Base-by-base conservation (phyloP, 2,113 vertebrate species). In the Indri indri region DNA sequence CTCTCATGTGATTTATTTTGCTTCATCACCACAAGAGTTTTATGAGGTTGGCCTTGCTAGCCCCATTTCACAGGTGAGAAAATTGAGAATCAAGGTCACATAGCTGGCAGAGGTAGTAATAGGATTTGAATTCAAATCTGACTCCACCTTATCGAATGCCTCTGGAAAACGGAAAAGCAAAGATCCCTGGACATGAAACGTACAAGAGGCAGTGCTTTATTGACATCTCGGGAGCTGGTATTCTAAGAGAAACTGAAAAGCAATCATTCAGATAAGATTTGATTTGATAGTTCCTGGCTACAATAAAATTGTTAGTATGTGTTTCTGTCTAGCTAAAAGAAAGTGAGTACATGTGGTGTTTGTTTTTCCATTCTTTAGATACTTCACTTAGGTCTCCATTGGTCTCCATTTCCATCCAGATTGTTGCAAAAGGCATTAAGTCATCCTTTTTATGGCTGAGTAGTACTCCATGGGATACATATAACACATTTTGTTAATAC, bases 201-300 rank as follows among this genome's bases (percentile, higher is more conserved):
- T 61, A 54, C 0, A 47, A 14, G 30, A 40, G 94, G 22, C n/a
- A 11, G 18, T 23, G n/a, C 52, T 20, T 63, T 71, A 37, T 0
- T 25, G 32, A 20, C 32, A 83, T 52, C n/a, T n/a, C 6, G 14
- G 42, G 32, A 81, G 42, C 50, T 45, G 8, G 22, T 34, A 77
- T 77, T 71, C 57, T 90, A 8, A 54, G 30, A 88, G 59, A 96
- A 94, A 70, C 5, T 1, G n/a, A 90, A 84, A 57, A 88, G 52
- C 71, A 74, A 73, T 63, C 42, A 79, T 94, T 95, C 40, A 88
- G 81, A 85, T 88, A 37, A 86, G 70, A 22, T 82, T 77, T 85
- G 85, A 71, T 77, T 94, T 87, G 61, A 32, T 79, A 34, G 34
- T 81, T 85, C 18, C 54, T 42, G 25, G 45, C 61, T 66, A 65